Base-by-base conservation (phyloP, 2,113 vertebrate species). In the Pteropus alecto region DNA sequence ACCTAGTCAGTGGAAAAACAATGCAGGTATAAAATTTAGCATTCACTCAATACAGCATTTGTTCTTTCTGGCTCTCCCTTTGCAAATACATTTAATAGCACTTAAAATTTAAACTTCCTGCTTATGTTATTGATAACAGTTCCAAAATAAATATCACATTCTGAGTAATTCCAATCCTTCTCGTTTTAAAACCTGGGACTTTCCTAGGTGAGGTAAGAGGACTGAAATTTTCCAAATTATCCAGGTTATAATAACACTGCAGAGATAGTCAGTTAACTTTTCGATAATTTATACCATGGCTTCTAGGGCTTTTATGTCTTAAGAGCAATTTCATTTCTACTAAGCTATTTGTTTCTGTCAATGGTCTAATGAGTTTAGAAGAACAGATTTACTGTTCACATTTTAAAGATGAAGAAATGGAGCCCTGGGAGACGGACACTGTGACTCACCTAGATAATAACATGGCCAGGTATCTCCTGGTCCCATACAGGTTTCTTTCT, bases 121-220 rank as follows among this genome's bases (percentile, higher is more conserved):
- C 77, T 97, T 96, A 33, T 14, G 16, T 87, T 97, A 73, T 71
- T 95, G 76, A 82, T 85, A 84, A 63, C 43, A 46, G 28, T 68
- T 94, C 51, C 82, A 97, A 94, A 96, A 91, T 84, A 95, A 96
- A 95, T 88, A 85, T 5, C 22, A 93, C 48, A 54, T 68, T 73
- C 51, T n/a, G 58, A 70, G 30, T 68, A 77, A 90, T 73, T 78
- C 68, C 88, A 70, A 60, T 22, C 33, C 33, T 81, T 63, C 54
- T 90, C 84, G 13, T 10, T 38, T 60, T 60, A 79, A 94, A 87
- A 56, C 30, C 51, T 56, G 73, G 46, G 79, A 78, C 61, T 94
- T 97, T 96, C 84, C 95, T 91, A 48, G 58, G 35, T 82, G 38
- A 79, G 18, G 4, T 78, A 78, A 87, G 77, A 87, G 51, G n/a